phyloP scores from a whole-genome alignment of 2,797 vertebrate species.

The Falco berigora region DNA sequence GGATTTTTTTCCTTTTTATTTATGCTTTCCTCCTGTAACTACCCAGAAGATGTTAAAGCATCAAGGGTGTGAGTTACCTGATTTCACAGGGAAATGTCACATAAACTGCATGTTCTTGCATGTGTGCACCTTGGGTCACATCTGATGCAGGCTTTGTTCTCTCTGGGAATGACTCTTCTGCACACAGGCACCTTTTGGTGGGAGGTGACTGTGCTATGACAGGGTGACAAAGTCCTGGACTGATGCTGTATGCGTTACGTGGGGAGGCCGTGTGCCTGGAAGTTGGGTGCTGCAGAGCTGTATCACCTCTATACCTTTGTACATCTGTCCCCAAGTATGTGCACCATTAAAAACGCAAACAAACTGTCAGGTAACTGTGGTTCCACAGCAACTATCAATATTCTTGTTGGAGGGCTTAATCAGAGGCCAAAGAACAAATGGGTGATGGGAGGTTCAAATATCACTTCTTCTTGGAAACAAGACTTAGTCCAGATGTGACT shows the following conservation, averaged over 20 bases:
- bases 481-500: background rate
- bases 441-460: background rate
- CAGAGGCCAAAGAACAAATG: background rate
- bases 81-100: background rate
- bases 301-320: background rate
- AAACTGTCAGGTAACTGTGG: background rate
- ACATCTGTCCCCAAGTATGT: background rate
- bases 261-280: background rate
- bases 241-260: background rate
- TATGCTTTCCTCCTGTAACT: background rate
- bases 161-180: background rate
- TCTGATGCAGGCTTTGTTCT: background rate
- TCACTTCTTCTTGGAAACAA: background rate
- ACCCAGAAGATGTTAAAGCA: background rate
- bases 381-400: background rate
- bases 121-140: background rate
- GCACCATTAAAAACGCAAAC: background rate
- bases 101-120: background rate
- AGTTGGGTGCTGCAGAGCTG: background rate
- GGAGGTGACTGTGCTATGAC: background rate
- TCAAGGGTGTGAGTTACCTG: background rate
- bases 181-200: background rate
- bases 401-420: background rate
- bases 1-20: background rate
- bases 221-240: background rate